phyloP scores from a whole-genome alignment of 2,888 invertebrate genomes.

The Malacosoma neustria region DNA sequence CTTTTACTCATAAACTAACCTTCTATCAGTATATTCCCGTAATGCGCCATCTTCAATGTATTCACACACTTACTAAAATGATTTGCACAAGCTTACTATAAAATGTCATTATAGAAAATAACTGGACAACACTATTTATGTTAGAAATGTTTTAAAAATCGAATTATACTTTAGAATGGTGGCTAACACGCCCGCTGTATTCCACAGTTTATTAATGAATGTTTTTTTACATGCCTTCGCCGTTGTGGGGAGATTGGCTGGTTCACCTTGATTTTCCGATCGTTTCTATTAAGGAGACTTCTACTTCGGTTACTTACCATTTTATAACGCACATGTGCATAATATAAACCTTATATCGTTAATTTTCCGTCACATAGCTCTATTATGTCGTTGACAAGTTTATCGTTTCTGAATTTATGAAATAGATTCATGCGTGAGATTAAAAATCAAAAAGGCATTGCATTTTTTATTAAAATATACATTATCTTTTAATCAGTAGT shows the following conservation, averaged over 20 bases:
- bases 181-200: conserved; percentile 29
- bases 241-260: conserved; percentile 19
- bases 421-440: too few relatives aligned
- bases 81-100: conserved; percentile 70
- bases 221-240: conserved; percentile 33
- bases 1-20: background rate
- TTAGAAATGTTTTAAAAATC: conserved; percentile 9
- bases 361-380: too few relatives aligned
- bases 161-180: conserved; percentile 13
- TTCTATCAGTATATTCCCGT: conserved; percentile 7
- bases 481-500: too few relatives aligned
- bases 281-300: too few relatives aligned
- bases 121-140: conserved; percentile 5
- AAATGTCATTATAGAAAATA: conserved; percentile 49
- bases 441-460: too few relatives aligned
- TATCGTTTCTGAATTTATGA: too few relatives aligned
- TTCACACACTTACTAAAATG: conserved; percentile 62
- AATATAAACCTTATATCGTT: too few relatives aligned
- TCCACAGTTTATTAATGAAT: conserved; percentile 39
- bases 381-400: too few relatives aligned
- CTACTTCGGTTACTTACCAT: too few relatives aligned
- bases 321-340: too few relatives aligned
- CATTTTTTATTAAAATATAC: too few relatives aligned
- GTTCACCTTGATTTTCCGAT: conserved; percentile 54
- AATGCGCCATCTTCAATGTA: conserved; percentile 2